These are phyloP conservation scores for Peromyscus aztecus DNA, from an alignment of 2,797 vertebrate species.

Conservation along the genomic window DNA sequence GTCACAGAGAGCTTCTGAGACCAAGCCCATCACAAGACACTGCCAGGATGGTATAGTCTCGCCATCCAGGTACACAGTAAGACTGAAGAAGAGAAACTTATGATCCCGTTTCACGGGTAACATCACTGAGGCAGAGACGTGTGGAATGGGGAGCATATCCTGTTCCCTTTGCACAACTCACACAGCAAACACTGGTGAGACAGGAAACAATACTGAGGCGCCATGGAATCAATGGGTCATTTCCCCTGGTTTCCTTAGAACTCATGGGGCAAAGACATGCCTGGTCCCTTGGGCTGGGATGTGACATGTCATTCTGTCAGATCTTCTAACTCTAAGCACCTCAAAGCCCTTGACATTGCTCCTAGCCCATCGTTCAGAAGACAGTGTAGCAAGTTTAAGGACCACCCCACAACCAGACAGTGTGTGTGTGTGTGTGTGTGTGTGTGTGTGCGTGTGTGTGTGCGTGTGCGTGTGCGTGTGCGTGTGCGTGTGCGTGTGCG, in stretches of 20 bases:
- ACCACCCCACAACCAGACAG: not conserved
- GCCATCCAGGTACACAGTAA: not conserved
- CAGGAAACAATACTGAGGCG: not conserved
- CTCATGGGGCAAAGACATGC: not conserved
- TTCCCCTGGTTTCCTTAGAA: not conserved
- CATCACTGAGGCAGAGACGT: not conserved
- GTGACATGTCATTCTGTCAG: no score
- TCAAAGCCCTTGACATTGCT: not conserved
- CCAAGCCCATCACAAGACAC: not conserved
- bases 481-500: no score
- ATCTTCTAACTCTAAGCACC: not conserved
- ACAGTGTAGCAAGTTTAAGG: not conserved
- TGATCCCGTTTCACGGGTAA: not conserved
- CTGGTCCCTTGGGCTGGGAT: not conserved
- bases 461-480: no score
- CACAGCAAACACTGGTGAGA: not conserved
- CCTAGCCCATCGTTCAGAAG: no score
- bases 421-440: no score
- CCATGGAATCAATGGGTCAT: not conserved
- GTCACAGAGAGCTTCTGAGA: not conserved
- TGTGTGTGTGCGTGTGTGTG: no score
- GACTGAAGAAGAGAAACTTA: not conserved
- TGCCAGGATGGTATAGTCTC: not conserved
- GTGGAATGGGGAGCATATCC: not conserved
- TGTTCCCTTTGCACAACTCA: not conserved